Evolutionary conservation across 2,888 invertebrate species (phyloP).

Genomic region (Clusia tigrina): DNA sequence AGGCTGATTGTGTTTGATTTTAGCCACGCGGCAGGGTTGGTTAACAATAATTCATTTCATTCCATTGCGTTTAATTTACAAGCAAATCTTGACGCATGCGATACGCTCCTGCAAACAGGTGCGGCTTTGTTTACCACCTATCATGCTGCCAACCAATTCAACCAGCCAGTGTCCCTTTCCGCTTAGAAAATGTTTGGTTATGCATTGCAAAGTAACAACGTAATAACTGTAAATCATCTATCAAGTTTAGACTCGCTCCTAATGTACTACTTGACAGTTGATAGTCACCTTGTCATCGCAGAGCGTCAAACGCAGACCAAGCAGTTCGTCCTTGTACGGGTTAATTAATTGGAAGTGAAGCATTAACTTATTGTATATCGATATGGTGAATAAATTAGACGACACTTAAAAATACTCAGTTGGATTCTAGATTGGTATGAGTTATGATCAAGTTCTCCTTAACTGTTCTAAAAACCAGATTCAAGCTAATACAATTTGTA

Average conservation of each 20-base stretch:
- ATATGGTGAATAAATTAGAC: no score
- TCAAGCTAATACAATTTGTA: no score
- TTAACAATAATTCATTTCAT: slow-evolving; percentile 45
- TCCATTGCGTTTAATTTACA: slow-evolving; percentile 25
- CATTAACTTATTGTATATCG: slow-evolving; percentile 5
- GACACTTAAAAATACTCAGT: no score
- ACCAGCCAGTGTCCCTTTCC: slow-evolving; percentile 14
- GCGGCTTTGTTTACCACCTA: slow-evolving; percentile 27
- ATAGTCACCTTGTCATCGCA: not conserved
- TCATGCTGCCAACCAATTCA: slow-evolving; percentile 30
- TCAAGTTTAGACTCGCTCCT: slow-evolving; percentile 35
- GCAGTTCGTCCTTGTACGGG: no score
- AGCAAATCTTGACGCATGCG: slow-evolving; percentile 26
- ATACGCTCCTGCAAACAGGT: slow-evolving; percentile 26
- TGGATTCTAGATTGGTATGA: no score
- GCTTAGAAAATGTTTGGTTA: slow-evolving; percentile 26
- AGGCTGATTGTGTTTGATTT: slow-evolving; percentile 58
- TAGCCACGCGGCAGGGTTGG: slow-evolving; percentile 36
- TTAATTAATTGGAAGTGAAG: slow-evolving; percentile 22
- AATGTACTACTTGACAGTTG: not conserved
- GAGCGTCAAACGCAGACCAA: not conserved
- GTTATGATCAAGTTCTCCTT: no score
- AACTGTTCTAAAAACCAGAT: no score
- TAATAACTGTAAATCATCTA: slow-evolving; percentile 52
- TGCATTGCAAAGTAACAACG: slow-evolving; percentile 51